These are phyloP conservation scores for Thymelicus lineola DNA, from an alignment of 2,888 invertebrate genomes.

Conservation along the genomic window DNA sequence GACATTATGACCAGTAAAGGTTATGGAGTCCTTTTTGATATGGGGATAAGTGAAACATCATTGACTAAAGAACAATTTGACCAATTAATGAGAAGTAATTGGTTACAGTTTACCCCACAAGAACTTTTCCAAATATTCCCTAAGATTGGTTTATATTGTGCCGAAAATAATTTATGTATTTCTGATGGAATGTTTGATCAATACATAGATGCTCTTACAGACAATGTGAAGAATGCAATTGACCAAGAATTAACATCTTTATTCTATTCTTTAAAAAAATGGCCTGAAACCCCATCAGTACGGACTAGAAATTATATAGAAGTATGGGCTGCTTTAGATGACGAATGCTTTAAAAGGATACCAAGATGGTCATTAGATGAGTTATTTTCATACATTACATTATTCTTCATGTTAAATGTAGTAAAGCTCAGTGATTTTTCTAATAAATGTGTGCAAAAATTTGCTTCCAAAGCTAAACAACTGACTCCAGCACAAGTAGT, in stretches of 20 bases:
- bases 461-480: slow-evolving; percentile 83
- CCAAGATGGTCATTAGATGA: slow-evolving; percentile 81
- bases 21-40: slow-evolving; percentile 56
- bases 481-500: slow-evolving; percentile 87
- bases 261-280: slow-evolving; percentile 77
- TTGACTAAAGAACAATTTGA: slow-evolving; percentile 56
- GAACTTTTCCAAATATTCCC: slow-evolving; percentile 64
- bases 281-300: slow-evolving; percentile 80
- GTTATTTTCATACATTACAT: slow-evolving; percentile 85
- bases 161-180: slow-evolving; percentile 62
- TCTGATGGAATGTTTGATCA: slow-evolving; percentile 68
- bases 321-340: slow-evolving; percentile 89
- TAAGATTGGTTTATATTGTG: slow-evolving; percentile 63
- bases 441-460: slow-evolving; percentile 78
- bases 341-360: slow-evolving; percentile 81
- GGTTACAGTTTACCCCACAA: slow-evolving; percentile 55
- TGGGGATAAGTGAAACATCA: slow-evolving; percentile 34
- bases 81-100: slow-evolving; percentile 56
- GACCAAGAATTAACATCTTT: slow-evolving; percentile 84
- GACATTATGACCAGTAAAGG: slow-evolving; percentile 68
- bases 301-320: slow-evolving; percentile 86
- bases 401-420: slow-evolving; percentile 87
- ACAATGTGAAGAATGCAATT: slow-evolving; percentile 80
- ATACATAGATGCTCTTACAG: slow-evolving; percentile 74
- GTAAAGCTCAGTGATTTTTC: slow-evolving; percentile 84